Conservation (phyloP, 2,888 invertebrate species). For the Brachypalpus laphriformis region DNA sequence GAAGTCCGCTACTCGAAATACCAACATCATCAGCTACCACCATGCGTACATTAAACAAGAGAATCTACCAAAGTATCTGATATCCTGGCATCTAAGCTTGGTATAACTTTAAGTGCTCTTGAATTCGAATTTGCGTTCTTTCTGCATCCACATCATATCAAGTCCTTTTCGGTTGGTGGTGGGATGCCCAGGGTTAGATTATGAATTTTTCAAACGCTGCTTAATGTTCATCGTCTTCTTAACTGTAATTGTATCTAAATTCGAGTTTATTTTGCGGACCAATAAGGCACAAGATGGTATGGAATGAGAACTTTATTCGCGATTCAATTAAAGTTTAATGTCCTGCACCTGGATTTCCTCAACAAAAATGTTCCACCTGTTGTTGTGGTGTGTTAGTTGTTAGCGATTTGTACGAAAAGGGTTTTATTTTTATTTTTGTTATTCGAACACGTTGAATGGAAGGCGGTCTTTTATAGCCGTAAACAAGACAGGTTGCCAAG, state of each 20-base stretch:
- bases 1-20: neutral
- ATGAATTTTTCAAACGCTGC: constrained; percentile 7
- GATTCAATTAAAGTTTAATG: constrained; percentile 33
- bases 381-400: constrained; percentile 4
- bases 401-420: neutral
- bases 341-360: constrained; percentile 23
- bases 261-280: neutral
- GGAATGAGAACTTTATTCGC: neutral
- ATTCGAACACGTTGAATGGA: neutral
- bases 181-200: neutral
- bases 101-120: constrained; percentile 4
- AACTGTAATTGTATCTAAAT: constrained; percentile 1
- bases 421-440: neutral
- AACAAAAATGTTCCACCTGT: constrained; percentile 40
- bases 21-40: neutral
- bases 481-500: constrained; percentile 48
- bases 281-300: neutral
- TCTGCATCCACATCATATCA: no score
- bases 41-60: constrained; percentile 15
- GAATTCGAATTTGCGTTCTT: neutral
- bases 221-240: neutral
- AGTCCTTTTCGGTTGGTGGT: neutral
- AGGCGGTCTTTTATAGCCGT: constrained; percentile 13
- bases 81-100: neutral
- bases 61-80: neutral